phyloP scores from a whole-genome alignment of 2,113 vertebrate genomes.

The Hystrix brachyura region DNA sequence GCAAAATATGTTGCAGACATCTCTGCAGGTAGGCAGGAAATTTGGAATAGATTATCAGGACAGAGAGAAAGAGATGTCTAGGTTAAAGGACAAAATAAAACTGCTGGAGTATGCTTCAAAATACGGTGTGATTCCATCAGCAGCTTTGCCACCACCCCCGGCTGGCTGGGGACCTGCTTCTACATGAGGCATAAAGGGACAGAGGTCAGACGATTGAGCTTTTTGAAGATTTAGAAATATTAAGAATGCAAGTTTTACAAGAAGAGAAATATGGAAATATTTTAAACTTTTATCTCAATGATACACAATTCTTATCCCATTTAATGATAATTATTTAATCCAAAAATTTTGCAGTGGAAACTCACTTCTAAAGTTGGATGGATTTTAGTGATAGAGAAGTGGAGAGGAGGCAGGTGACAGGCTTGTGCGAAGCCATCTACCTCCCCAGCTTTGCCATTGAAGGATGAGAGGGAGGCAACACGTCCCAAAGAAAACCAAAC shows the following conservation, averaged over 20 bases:
- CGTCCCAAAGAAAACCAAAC: background rate
- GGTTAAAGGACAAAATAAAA: conserved; percentile 77
- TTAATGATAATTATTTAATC: background rate
- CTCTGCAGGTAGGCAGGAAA: conserved; percentile 83
- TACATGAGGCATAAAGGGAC: background rate
- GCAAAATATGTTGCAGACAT: conserved; percentile 68
- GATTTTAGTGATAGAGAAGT: background rate
- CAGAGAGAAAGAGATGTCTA: conserved; percentile 70
- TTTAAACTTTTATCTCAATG: background rate
- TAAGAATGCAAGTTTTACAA: conserved; percentile 25
- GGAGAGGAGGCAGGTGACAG: no score
- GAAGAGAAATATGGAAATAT: background rate
- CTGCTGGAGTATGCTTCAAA: conserved; percentile 53
- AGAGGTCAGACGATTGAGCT: background rate
- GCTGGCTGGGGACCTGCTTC: conserved; percentile 37
- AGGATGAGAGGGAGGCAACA: background rate
- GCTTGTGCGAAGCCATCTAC: background rate
- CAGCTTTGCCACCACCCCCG: background rate
- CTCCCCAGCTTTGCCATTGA: background rate
- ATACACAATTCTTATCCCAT: background rate
- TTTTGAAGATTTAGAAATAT: background rate
- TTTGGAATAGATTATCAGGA: conserved; percentile 77
- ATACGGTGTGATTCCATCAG: conserved; percentile 53
- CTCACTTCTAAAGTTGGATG: background rate
- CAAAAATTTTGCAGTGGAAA: background rate